Evolutionary conservation across 2,113 vertebrate genomes (phyloP).

Genomic region (Forbesichthys agassizii): DNA sequence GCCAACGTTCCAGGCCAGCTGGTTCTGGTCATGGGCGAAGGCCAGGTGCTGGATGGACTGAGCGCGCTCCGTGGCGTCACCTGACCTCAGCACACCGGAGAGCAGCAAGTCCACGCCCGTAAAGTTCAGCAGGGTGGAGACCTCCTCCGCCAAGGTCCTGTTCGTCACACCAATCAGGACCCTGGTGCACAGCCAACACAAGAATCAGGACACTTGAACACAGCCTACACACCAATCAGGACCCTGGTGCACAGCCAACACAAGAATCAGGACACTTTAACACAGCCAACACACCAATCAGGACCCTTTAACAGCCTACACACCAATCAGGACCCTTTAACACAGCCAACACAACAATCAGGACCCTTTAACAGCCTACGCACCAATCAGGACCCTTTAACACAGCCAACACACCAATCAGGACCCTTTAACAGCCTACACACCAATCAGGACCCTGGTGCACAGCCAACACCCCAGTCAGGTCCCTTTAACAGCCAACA

Average conservation of each 20-base stretch:
- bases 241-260: too few species aligned
- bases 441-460: too few species aligned
- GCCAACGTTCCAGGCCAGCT: slow-evolving; percentile 73
- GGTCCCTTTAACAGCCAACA: too few species aligned
- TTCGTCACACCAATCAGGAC: slow-evolving; percentile 69
- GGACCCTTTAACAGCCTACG: too few species aligned
- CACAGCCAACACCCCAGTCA: too few species aligned
- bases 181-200: slow-evolving; percentile 37
- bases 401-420: background rate
- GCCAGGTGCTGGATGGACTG: slow-evolving; percentile 52
- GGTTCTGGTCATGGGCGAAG: slow-evolving; percentile 36
- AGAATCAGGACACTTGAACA: background rate
- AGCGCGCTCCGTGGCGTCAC: slow-evolving; percentile 3
- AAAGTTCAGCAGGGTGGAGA: slow-evolving; percentile 56
- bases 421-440: too few species aligned
- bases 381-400: too few species aligned
- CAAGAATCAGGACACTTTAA: too few species aligned
- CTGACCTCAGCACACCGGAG: slow-evolving; percentile 53
- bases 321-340: background rate
- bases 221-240: too few species aligned
- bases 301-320: slow-evolving; percentile 49
- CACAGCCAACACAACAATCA: too few species aligned
- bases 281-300: slow-evolving; percentile 58
- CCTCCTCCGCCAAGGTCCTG: slow-evolving; percentile 17
- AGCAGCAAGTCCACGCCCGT: slow-evolving; percentile 74